These are phyloP conservation scores for Aspidiotus rigidus DNA, from an alignment of 2,888 invertebrate species.

Conservation along the genomic window DNA sequence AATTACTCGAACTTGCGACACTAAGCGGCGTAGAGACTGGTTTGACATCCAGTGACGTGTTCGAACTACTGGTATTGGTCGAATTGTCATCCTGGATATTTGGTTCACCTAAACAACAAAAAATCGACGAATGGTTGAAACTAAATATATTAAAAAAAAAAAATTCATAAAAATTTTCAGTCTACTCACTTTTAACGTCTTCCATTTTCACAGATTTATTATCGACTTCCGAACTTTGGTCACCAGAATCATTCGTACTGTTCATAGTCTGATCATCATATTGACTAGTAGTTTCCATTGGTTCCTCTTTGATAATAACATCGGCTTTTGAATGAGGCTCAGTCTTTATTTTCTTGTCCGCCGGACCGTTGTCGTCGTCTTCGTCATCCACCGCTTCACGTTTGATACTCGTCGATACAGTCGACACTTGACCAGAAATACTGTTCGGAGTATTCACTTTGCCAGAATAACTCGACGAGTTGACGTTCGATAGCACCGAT, in stretches of 20 bases:
- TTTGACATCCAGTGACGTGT: conserved; percentile 49
- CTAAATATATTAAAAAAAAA: not conserved
- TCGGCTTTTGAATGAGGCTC: conserved; percentile 15
- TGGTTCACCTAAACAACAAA: conserved; percentile 9
- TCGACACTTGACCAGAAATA: conserved; percentile 26
- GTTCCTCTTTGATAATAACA: conserved; percentile 23
- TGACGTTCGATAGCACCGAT: conserved; percentile 8
- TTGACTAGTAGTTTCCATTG: conserved; percentile 14
- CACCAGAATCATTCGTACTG: conserved; percentile 10
- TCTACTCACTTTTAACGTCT: conserved; percentile 21
- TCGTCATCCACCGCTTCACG: conserved; percentile 29
- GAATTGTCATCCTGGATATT: conserved; percentile 14
- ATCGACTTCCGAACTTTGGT: conserved; percentile 18
- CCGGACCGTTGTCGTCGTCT: conserved; percentile 19
- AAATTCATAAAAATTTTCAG: not conserved
- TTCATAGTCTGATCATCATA: conserved; percentile 11
- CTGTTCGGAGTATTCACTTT: conserved; percentile 23
- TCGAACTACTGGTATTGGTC: not conserved
- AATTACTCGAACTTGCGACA: conserved; percentile 37
- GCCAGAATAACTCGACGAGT: conserved; percentile 5
- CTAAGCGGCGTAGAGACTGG: conserved; percentile 41
- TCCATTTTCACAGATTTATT: conserved; percentile 1
- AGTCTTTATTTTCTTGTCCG: conserved; percentile 20
- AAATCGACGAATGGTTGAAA: not conserved
- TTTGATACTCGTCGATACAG: conserved; percentile 25